Evolutionary conservation across 1,140 invertebrate species (phyloP), one percentile per base, ranked within the genome.

Genomic region (Pemphigus obesinymphae): DNA sequence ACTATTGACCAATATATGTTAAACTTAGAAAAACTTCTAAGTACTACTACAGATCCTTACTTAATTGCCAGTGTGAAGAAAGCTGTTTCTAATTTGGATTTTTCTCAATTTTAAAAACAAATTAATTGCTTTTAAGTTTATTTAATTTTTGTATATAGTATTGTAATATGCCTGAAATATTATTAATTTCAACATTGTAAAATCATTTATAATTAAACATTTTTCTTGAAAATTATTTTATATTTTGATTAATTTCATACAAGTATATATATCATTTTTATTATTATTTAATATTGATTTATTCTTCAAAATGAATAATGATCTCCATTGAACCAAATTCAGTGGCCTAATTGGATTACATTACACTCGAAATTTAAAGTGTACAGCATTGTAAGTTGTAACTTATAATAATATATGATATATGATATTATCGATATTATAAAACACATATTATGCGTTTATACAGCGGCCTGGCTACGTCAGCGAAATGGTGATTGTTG

Each of bases 61-160:
- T 45, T 61, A 43, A 5, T 61, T 43, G 37, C 34, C 45, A 45
- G 11, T 63, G 15, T 80, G 4, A 80, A 80, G 17, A 80, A 43
- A 63, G 55, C 17, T 29, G 26, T 80, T 63, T 80, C 37, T 61
- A 63, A 10, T 63, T 29, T 63, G 7, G 55, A 80, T 31, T 15
- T 80, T 63, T 63, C 55, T 31, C 15, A n/a, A 20, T 45, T 17
- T 78, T 78, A 61, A 78, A 50, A 73, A 53, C 8, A 70, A 43
- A 7, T 11, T 26, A 34, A 17, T 61, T 45, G 43, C 5, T 17
- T 61, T 20, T 34, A 17, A 3, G 7, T 34, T 63, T 34, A 34
- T 31, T 1, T 63, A 17, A 8, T 34, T 34, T 29, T 34, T 31
- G 23, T 23, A 70, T 43, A 70, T 13, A 45, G 34, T 23, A 7